phyloP scores from a whole-genome alignment of 1,140 invertebrate species.

The Neodiprion fabricii region DNA sequence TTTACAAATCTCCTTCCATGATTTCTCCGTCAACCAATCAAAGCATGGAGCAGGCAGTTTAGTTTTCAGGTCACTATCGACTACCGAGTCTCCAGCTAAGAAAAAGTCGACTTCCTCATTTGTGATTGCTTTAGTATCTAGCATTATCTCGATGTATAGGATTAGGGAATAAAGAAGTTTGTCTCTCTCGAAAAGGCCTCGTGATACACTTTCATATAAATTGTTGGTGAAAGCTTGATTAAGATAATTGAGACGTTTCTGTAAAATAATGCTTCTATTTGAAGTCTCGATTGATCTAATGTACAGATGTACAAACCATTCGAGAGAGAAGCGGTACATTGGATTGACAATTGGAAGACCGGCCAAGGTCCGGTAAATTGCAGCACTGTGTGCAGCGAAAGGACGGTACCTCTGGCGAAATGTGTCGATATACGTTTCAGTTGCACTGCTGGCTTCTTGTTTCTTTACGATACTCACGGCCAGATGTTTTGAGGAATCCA shows the following conservation, averaged over 20 bases:
- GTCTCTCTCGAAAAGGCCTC: slow-evolving; percentile 75
- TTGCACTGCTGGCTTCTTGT: slow-evolving; percentile 61
- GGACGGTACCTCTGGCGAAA: slow-evolving; percentile 68
- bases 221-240: slow-evolving; percentile 69
- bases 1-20: slow-evolving; percentile 68
- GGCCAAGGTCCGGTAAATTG: slow-evolving; percentile 72
- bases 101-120: slow-evolving; percentile 68
- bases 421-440: slow-evolving; percentile 60
- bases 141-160: slow-evolving; percentile 62
- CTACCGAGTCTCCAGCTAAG: slow-evolving; percentile 61
- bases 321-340: slow-evolving; percentile 76
- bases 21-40: slow-evolving; percentile 66
- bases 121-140: slow-evolving; percentile 61
- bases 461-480: slow-evolving; percentile 66
- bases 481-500: slow-evolving; percentile 72
- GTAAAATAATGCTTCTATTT: slow-evolving; percentile 63
- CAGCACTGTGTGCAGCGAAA: slow-evolving; percentile 69
- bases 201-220: slow-evolving; percentile 70
- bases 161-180: slow-evolving; percentile 75
- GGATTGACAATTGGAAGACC: slow-evolving; percentile 72
- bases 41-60: slow-evolving; percentile 58
- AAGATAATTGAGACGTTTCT: slow-evolving; percentile 64
- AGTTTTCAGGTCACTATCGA: slow-evolving; percentile 53
- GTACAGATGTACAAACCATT: slow-evolving; percentile 74
- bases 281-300: slow-evolving; percentile 70